phyloP scores from a whole-genome alignment of 2,888 invertebrate species.

The Ectobius pallidus region DNA sequence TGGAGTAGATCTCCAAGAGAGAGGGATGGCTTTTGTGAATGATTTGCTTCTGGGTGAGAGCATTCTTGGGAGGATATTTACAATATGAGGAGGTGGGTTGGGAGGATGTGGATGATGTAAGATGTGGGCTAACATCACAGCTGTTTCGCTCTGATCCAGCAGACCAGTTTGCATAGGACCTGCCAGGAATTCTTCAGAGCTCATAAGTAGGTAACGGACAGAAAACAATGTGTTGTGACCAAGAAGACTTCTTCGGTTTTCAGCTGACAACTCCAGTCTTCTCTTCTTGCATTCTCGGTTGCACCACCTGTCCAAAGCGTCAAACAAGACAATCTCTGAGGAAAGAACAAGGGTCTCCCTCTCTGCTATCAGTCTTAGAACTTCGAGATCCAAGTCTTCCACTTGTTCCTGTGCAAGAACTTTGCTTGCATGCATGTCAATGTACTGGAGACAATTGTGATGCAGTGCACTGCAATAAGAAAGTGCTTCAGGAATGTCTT shows the following conservation, averaged over 20 bases:
- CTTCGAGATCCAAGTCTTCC: conserved; percentile 67
- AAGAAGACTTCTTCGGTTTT: conserved; percentile 60
- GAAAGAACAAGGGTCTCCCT: conserved; percentile 71
- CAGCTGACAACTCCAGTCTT: conserved; percentile 58
- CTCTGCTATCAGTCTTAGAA: conserved; percentile 67
- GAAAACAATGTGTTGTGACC: conserved; percentile 56
- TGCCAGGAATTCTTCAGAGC: conserved; percentile 65
- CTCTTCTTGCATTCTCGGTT: conserved; percentile 62
- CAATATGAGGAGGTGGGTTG: conserved; percentile 51
- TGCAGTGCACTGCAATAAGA: conserved; percentile 66
- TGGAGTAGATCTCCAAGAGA: conserved; percentile 19
- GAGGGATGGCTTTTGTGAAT: not conserved
- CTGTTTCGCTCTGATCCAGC: conserved; percentile 60
- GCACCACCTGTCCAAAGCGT: conserved; percentile 68
- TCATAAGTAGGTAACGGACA: conserved; percentile 71
- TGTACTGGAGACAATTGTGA: conserved; percentile 68
- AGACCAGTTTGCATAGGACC: conserved; percentile 64
- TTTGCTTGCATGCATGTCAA: conserved; percentile 63
- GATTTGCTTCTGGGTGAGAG: conserved; percentile 55
- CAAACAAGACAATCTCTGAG: conserved; percentile 57
- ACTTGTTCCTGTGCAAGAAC: conserved; percentile 63
- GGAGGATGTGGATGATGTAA: conserved; percentile 38
- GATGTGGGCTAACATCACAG: conserved; percentile 50
- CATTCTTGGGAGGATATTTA: conserved; percentile 59
- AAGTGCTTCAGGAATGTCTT: conserved; percentile 53